These are phyloP conservation scores for Ochotona princeps DNA, from an alignment of 2,113 vertebrate genomes.

Conservation along the genomic window DNA sequence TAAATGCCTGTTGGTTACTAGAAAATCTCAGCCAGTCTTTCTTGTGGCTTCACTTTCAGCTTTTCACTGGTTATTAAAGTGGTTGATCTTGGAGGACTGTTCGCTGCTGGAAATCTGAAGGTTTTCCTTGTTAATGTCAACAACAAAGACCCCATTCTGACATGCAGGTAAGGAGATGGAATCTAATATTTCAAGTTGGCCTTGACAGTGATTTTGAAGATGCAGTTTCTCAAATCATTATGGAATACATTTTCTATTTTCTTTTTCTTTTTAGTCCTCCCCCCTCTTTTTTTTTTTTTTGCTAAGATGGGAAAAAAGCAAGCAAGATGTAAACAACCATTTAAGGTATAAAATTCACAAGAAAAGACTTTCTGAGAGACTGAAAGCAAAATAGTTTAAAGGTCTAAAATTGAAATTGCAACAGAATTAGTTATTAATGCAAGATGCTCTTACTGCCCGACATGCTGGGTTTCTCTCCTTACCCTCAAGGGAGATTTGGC, in stretches of 20 bases:
- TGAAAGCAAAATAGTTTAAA: conserved; percentile 28
- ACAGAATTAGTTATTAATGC: not conserved
- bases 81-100: conserved; percentile 71
- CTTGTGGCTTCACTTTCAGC: conserved; percentile 29
- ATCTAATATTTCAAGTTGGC: not conserved
- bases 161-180: conserved; percentile 71
- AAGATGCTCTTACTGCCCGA: not conserved
- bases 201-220: conserved; percentile 36
- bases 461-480: not conserved
- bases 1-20: not conserved
- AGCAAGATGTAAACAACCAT: not conserved
- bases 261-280: not conserved
- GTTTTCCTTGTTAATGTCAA: conserved; percentile 77
- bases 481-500: not conserved
- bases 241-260: not conserved
- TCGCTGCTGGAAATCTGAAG: conserved; percentile 67
- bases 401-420: conserved; percentile 20
- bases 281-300: not conserved
- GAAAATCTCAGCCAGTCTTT: not conserved
- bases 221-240: conserved; percentile 5
- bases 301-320: conserved; percentile 10
- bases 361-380: conserved; percentile 15
- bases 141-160: conserved; percentile 68
- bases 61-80: conserved; percentile 75
- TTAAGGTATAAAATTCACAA: not conserved